Base-by-base conservation (phyloP, 2,888 invertebrate genomes). In the Hipparchia sbordonii region DNA sequence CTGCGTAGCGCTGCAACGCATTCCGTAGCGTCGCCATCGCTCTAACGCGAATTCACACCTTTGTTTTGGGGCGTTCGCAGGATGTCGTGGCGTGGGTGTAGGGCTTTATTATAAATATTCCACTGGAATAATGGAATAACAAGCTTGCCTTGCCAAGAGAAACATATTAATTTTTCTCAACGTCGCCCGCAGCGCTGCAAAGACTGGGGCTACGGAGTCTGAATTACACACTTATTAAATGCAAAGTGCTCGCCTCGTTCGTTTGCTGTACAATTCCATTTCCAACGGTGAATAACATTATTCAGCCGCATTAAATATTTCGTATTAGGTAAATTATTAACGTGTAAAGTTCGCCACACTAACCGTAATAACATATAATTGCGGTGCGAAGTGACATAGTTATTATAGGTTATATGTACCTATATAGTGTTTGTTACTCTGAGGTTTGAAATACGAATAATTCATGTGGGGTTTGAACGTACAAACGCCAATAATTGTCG, bases 151-250 rank as follows among this genome's bases (percentile, higher is more conserved):
- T 68, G 51, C 51, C 60, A 60, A 60, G 60, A 68, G 60, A 59
- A 67, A 59, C 48, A 60, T 60, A 60, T 68, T 68, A 67, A 67
- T 68, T 68, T 60, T 68, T 60, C 60, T 51, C 60, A 60, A 51
- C 65, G 23, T 60, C 60, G 51, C 68, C 68, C 68, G 68, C 60
- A 69, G 69, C 69, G 60, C 61, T 52, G 69, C 60, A 69, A 61
- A 69, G 52, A 61, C 59, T 57, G 69, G 33, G 51, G 59, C 61
- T 69, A 52, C 69, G 52, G 60, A n/a, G 69, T 57, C 51, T 69
- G 69, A 60, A 69, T 69, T 51, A 61, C 69, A 57, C 60, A 69
- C 67, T 67, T 60, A 69, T 61, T 60, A 67, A 69, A 69, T 69
- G 60, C 33, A 69, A 69, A 69, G 59, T 69, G 69, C 60, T 69